Percentiles rank a stretch among this genome's conserved stretches.
Evolutionary conservation across 1,140 invertebrate species (phyloP).

Genomic region (Capitella teleta): DNA sequence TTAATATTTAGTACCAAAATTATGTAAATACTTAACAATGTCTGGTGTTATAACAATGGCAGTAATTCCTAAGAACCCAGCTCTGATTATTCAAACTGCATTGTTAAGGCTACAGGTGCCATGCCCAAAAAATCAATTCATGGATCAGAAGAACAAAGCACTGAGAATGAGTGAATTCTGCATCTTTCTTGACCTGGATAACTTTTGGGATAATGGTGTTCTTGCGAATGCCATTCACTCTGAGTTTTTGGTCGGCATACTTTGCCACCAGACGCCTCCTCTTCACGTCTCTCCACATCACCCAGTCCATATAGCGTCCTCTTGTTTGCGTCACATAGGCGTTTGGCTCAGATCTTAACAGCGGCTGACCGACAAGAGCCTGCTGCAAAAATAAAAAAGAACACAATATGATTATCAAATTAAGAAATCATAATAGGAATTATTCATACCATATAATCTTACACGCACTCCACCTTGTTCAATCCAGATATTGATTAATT

Average conservation of each 20-base stretch:
- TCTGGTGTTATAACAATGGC: no score
- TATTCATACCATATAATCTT: no score
- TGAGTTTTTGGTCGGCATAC: slow-evolving; percentile 56
- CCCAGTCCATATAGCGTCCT: slow-evolving; percentile 54
- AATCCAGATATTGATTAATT: no score
- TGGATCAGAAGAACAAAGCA: not conserved
- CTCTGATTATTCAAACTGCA: not conserved
- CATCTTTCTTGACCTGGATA: slow-evolving; percentile 42
- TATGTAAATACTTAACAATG: no score
- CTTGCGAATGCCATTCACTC: slow-evolving; percentile 64
- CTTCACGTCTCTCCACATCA: slow-evolving; percentile 72
- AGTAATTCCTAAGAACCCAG: not conserved
- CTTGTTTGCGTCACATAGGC: slow-evolving; percentile 13
- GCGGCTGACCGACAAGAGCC: no score
- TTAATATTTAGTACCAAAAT: no score
- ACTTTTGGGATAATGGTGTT: slow-evolving; percentile 70
- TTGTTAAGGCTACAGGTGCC: not conserved
- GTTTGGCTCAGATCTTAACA: no score
- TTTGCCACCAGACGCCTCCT: slow-evolving; percentile 59
- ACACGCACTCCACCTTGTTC: no score
- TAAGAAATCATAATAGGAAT: no score
- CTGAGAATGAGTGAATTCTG: not conserved
- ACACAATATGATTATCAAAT: no score
- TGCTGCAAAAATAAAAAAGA: no score
- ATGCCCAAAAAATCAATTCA: slow-evolving; percentile 1